Base-by-base conservation (phyloP, 2,888 invertebrate genomes). In the Eupithecia centaureata region DNA sequence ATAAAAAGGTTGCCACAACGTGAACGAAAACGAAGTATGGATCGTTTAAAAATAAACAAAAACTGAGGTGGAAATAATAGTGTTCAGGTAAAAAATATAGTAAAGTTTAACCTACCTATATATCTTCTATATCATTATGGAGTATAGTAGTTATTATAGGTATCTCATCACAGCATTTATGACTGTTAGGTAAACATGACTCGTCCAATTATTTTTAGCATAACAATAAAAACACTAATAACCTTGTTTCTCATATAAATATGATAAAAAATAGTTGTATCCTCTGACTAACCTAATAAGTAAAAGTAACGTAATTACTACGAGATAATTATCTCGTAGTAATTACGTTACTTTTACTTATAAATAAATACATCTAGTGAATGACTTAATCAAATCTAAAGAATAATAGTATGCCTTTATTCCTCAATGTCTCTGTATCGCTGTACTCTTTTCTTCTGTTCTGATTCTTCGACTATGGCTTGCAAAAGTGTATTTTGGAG, bases 381-480 rank as follows among this genome's bases (percentile, higher is more conserved):
- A 13, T 33, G 13, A 33, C 33, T 13, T 33, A 33, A 33, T 13
- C 42, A n/a, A 8, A 18, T 18, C 10, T n/a, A n/a, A n/a, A n/a
- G n/a, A n/a, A n/a, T n/a, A n/a, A n/a, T n/a, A n/a, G n/a, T n/a
- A n/a, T n/a, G n/a, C n/a, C 5, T 7, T 33, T 25, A 65, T 73
- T 73, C 65, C 52, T 73, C 62, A 12, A 85, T 78, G 22, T 86
- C 82, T 65, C 87, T 79, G 63, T 86, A 87, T 59, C 87, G 75
- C 51, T 88, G 87, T 0, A 86, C 82, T 0, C 87, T 77, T 68
- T 79, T 85, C 72, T 87, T 85, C 10, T 79, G 77, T 10, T 87
- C 86, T 0, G 84, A 82, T 33, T 88, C 86, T 32, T 86, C 85
- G 2, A 79, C 76, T 22, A 86, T 70, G 0, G 86, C 83, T 75